phyloP scores from a whole-genome alignment of 2,888 invertebrate species.

The Coecobrya sp. region DNA sequence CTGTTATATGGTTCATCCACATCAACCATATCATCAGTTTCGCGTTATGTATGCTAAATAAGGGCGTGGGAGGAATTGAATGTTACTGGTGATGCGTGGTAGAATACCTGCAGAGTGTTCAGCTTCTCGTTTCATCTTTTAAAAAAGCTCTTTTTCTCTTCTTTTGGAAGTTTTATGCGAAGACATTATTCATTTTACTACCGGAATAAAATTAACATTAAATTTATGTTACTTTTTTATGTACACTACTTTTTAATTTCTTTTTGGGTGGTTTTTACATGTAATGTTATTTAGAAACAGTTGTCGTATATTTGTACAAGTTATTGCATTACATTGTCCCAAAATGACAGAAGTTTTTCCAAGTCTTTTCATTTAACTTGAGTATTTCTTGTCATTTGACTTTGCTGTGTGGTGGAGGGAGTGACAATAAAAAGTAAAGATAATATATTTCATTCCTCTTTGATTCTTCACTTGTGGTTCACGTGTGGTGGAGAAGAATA shows the following conservation, averaged over 20 bases:
- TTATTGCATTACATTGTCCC: neutral
- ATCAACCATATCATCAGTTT: neutral
- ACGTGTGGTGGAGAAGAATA: neutral
- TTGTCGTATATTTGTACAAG: neutral
- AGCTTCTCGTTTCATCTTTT: neutral
- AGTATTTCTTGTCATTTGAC: conserved; percentile 32
- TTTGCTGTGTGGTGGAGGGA: neutral
- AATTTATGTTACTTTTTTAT: conserved; percentile 35
- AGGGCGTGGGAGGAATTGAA: conserved; percentile 55
- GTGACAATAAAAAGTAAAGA: conserved; percentile 13
- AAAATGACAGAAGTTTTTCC: neutral
- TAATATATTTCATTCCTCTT: neutral
- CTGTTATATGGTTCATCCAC: neutral
- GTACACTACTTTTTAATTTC: conserved; percentile 9
- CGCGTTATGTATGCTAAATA: conserved; percentile 9
- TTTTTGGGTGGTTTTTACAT: conserved; percentile 33
- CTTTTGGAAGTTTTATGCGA: conserved; percentile 48
- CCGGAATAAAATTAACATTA: conserved; percentile 65
- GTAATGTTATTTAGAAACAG: neutral
- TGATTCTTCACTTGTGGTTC: conserved; percentile 31
- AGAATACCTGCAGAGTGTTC: neutral
- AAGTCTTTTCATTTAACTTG: conserved; percentile 1
- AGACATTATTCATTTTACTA: conserved; percentile 56
- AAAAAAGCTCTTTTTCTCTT: conserved; percentile 26
- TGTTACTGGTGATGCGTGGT: conserved; percentile 32